A percentile compares a stretch with the other conserved stretches of the same genome.
These are phyloP conservation scores for Delichon dasypus DNA, from an alignment of 2,797 vertebrate species.

Conservation along the genomic window DNA sequence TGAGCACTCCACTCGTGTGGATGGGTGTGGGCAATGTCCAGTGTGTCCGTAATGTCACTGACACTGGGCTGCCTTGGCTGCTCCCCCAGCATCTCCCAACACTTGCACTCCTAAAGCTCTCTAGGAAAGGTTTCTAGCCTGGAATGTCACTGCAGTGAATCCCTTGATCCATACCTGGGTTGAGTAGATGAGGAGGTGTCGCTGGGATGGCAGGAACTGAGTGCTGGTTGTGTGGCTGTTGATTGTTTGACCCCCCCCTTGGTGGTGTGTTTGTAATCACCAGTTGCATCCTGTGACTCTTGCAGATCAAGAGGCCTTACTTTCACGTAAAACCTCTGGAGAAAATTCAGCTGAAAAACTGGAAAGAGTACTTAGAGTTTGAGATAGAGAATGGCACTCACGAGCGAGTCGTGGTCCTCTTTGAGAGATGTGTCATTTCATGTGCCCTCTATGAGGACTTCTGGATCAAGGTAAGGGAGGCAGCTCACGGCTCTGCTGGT, in stretches of 20 bases:
- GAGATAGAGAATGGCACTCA: constrained; percentile 97
- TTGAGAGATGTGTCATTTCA: constrained; percentile 97
- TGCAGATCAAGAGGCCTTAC: constrained; percentile 97
- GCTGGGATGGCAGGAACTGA: fast-evolving
- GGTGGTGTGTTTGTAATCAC: neutral
- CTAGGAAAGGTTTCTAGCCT: neutral
- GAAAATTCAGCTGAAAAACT: constrained; percentile 97
- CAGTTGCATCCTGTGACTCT: constrained; percentile 24
- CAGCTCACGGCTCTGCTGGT: constrained; percentile 67
- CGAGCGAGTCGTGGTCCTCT: constrained; percentile 96
- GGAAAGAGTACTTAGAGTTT: constrained; percentile 99
- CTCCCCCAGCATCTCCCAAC: neutral
- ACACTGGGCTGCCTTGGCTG: neutral
- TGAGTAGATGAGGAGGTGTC: fast-evolving
- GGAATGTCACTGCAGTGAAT: neutral
- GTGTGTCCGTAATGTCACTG: neutral
- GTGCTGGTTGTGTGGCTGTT: neutral
- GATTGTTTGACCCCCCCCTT: neutral
- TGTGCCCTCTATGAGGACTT: constrained; percentile 99
- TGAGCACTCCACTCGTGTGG: neutral
- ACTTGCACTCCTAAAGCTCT: neutral
- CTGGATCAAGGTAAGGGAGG: constrained; percentile 94
- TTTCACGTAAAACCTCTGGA: constrained; percentile 98
- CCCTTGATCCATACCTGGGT: fast-evolving
- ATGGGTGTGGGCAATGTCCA: fast-evolving